phyloP scores from a whole-genome alignment of 2,888 invertebrate genomes.

The Drosophila peninsularis region DNA sequence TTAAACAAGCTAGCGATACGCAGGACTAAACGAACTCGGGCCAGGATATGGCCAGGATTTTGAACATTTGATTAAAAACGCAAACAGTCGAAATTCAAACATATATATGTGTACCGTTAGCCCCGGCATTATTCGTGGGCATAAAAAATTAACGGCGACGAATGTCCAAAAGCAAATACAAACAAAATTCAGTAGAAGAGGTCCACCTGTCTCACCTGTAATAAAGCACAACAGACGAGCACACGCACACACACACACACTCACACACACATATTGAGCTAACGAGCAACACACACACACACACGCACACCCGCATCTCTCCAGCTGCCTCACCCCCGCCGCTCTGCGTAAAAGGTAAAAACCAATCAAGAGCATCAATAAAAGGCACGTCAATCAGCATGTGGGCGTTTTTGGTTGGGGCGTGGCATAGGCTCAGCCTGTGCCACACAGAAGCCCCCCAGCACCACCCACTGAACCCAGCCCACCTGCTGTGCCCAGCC shows the following conservation, averaged over 20 bases:
- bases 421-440: slow-evolving; percentile 50
- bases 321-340: background rate
- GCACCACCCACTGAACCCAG: background rate
- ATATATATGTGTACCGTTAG: background rate
- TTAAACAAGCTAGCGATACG: slow-evolving; percentile 70
- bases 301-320: slow-evolving; percentile 50
- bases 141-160: slow-evolving; percentile 76
- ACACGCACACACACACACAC: slow-evolving; percentile 24
- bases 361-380: slow-evolving; percentile 85
- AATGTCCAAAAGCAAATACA: slow-evolving; percentile 60
- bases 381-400: slow-evolving; percentile 84
- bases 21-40: slow-evolving; percentile 4
- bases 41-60: slow-evolving; percentile 30
- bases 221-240: slow-evolving; percentile 55
- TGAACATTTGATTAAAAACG: slow-evolving; percentile 81
- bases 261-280: slow-evolving; percentile 67
- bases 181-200: slow-evolving; percentile 67
- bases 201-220: slow-evolving; percentile 63
- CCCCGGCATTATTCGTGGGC: slow-evolving; percentile 44
- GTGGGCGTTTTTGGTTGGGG: slow-evolving; percentile 32
- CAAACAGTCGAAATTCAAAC: slow-evolving; percentile 65
- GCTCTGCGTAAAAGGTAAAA: slow-evolving; percentile 79
- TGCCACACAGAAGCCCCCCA: background rate
- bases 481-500: slow-evolving; percentile 49
- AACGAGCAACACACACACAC: slow-evolving; percentile 60